Base-by-base conservation (phyloP, 2,888 invertebrate genomes). In the Ditula angustiorana region DNA sequence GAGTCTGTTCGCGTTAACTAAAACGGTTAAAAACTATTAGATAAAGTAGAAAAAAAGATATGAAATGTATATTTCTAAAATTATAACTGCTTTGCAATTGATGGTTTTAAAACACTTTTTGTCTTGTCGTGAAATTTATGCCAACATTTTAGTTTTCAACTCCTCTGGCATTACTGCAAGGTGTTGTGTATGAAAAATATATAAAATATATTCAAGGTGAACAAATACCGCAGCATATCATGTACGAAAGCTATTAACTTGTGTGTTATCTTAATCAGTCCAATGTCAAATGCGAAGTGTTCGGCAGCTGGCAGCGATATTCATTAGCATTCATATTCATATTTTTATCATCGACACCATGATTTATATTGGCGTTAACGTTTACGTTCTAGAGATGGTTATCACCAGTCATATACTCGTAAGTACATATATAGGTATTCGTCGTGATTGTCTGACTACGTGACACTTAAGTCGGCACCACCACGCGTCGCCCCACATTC, bases 391-490 rank as follows among this genome's bases (percentile, higher is more conserved):
- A 46, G 46, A 72, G 74, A 72, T 74, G 62, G 56, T 71, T 67
- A 72, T 74, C 74, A 49, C 59, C 60, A 16, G 49, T 53, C 55
- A 67, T 60, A n/a, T n/a, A n/a, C n/a, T n/a, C n/a, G n/a, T n/a
- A n/a, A n/a, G n/a, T n/a, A n/a, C n/a, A n/a, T n/a, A 70, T 67
- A 65, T 69, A 71, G 66, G 61, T 47, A 19, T 55, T 58, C 44
- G 61, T 56, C 62, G 65, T 55, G 61, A 60, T 56, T 55, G 55
- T 47, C 44, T 41, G 52, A 57, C 55, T 55, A 71, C 68, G 71
- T 74, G 71, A 72, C 71, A 76, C 70, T 72, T 73, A 50, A 66
- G 64, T 70, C 70, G 60, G 60, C 70, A 68, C 71, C 70, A 62
- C 68, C 65, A 66, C 69, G 67, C 68, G 68, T 64, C 68, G 64